Percentiles rank a stretch among this genome's conserved stretches.
Evolutionary conservation across 2,797 vertebrate species (phyloP).

Genomic region (Eupleurogrammus muticus): DNA sequence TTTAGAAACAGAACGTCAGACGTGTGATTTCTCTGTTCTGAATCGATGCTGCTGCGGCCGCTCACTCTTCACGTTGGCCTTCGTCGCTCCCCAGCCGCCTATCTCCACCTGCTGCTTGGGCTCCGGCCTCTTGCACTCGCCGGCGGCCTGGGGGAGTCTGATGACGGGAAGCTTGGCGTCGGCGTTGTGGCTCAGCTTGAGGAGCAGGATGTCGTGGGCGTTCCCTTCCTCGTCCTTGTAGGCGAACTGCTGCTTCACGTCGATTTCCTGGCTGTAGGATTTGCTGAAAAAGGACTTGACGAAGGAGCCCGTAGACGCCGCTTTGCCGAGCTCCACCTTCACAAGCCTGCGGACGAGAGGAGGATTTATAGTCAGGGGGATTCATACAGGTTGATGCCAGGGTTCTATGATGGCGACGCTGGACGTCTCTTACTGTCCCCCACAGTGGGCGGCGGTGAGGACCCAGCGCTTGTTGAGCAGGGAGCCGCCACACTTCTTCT

Average conservation of each 20-base stretch:
- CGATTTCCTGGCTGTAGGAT: not conserved
- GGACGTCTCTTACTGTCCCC: conserved; percentile 31
- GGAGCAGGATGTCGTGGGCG: conserved; percentile 42
- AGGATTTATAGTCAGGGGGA: not conserved
- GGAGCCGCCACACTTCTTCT: conserved; percentile 16
- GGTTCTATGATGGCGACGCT: not conserved
- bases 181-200: conserved; percentile 30
- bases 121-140: conserved; percentile 2
- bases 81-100: conserved; percentile 34
- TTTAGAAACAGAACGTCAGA: conserved; percentile 1
- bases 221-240: conserved; percentile 13
- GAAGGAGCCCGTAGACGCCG: too few species aligned
- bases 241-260: not conserved
- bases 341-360: not conserved
- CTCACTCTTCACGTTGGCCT: not conserved
- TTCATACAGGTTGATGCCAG: not conserved
- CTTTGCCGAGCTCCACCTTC: conserved; percentile 21
- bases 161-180: conserved; percentile 21
- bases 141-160: not conserved
- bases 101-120: not conserved
- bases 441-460: conserved; percentile 56
- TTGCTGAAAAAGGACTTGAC: too few species aligned
- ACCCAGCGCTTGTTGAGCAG: conserved; percentile 54
- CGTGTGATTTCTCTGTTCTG: not conserved
- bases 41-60: not conserved